These are phyloP conservation scores for Zonitis immaculata DNA, from an alignment of 2,888 invertebrate genomes.

Conservation along the genomic window DNA sequence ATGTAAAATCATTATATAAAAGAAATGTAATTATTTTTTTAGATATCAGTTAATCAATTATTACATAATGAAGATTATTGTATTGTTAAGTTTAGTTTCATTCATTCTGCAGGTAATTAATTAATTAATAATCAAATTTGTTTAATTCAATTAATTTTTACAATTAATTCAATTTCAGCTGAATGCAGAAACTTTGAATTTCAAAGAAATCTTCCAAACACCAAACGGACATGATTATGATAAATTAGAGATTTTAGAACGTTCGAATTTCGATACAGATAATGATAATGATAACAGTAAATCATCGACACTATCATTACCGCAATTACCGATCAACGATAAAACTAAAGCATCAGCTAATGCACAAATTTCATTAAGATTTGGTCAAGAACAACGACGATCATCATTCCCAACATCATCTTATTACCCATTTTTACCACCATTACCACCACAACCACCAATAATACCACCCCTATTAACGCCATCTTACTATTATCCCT, in stretches of 20 bases:
- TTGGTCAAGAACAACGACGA: not conserved
- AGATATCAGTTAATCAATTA: too few species aligned
- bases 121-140: too few species aligned
- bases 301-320: too few species aligned
- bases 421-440: not conserved
- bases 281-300: not conserved
- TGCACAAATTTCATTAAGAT: slow-evolving; percentile 1
- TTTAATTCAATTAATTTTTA: too few species aligned
- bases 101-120: not conserved
- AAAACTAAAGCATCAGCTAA: not conserved
- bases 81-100: not conserved
- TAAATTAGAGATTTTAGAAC: slow-evolving; percentile 1
- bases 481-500: not conserved
- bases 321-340: not conserved
- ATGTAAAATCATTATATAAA: not conserved
- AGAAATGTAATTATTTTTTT: too few species aligned
- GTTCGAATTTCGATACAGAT: not conserved
- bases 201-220: slow-evolving; percentile 5
- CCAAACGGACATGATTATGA: not conserved
- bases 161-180: not conserved
- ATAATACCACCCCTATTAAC: too few species aligned
- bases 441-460: not conserved
- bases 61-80: not conserved
- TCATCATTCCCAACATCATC: not conserved
- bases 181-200: not conserved